phyloP scores from a whole-genome alignment of 2,888 invertebrate species.

The Cyclophora punctaria region DNA sequence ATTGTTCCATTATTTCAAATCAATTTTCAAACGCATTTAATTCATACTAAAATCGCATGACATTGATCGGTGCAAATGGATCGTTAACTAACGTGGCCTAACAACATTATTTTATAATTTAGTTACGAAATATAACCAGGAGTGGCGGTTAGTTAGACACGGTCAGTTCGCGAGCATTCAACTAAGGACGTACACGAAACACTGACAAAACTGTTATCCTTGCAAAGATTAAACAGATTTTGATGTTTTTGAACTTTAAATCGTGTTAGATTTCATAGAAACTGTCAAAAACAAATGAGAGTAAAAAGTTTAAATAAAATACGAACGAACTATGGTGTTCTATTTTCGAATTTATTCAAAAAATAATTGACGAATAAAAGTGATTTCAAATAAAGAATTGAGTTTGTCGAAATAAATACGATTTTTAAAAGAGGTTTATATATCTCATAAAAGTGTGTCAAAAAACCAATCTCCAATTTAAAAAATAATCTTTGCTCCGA shows the following conservation, averaged over 20 bases:
- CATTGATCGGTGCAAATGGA: neutral
- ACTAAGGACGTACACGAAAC: slow-evolving; percentile 46
- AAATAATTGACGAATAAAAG: no score
- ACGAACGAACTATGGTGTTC: neutral
- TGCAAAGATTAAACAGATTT: neutral
- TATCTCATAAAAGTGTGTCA: no score
- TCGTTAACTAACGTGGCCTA: slow-evolving; percentile 17
- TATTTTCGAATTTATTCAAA: slow-evolving; percentile 1
- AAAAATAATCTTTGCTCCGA: no score
- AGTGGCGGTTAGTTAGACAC: slow-evolving; percentile 30
- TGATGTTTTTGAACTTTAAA: no score
- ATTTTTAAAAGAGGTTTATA: no score
- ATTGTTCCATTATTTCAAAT: no score
- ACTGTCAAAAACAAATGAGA: no score
- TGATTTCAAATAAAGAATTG: no score
- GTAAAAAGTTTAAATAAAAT: neutral
- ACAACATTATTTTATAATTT: slow-evolving; percentile 39
- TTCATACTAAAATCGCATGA: neutral
- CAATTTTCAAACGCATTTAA: no score
- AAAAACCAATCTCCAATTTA: no score
- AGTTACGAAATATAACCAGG: slow-evolving; percentile 44
- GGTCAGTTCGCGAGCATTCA: slow-evolving; percentile 54
- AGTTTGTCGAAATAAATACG: no score
- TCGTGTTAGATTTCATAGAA: no score
- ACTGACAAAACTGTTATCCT: slow-evolving; percentile 8